Conservation (phyloP, 2,113 vertebrate species). For the Jacana jacana region DNA sequence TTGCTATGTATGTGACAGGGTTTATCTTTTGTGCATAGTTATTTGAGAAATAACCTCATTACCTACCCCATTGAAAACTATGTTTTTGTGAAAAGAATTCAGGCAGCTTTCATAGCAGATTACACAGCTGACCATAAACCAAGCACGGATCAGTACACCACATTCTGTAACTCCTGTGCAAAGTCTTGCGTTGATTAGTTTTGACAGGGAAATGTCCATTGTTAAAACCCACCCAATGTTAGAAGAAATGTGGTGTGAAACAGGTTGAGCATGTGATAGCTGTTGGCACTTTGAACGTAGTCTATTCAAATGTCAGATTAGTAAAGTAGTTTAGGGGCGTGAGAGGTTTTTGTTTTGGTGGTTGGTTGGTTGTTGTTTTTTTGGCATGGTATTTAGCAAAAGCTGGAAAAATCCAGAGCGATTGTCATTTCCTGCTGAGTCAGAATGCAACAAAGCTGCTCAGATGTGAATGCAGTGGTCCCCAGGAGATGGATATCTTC, state of each 20-base stretch:
- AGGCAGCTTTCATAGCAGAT: neutral
- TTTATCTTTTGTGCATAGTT: neutral
- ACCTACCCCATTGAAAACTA: neutral
- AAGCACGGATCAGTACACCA: neutral
- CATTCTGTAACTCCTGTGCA: neutral
- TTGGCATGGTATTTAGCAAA: neutral
- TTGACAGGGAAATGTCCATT: conserved; percentile 39
- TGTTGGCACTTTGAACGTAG: neutral
- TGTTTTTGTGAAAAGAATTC: neutral
- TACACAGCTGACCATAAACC: neutral
- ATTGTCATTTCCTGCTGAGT: conserved; percentile 51
- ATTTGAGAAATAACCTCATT: neutral
- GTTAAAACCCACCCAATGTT: conserved; percentile 37
- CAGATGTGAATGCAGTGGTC: neutral
- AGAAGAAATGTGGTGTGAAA: conserved; percentile 28
- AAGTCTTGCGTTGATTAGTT: neutral
- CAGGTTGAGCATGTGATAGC: conserved; percentile 6
- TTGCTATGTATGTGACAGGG: neutral
- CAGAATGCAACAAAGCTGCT: conserved; percentile 9
- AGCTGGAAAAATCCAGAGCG: neutral
- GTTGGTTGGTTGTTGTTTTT: neutral
- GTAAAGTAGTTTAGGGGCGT: neutral
- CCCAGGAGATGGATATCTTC: neutral
- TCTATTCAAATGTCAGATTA: conserved; percentile 46
- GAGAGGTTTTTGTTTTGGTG: no score